These are phyloP conservation scores for Drosophila tsacasi DNA, from an alignment of 1,140 invertebrate genomes.

Conservation along the genomic window DNA sequence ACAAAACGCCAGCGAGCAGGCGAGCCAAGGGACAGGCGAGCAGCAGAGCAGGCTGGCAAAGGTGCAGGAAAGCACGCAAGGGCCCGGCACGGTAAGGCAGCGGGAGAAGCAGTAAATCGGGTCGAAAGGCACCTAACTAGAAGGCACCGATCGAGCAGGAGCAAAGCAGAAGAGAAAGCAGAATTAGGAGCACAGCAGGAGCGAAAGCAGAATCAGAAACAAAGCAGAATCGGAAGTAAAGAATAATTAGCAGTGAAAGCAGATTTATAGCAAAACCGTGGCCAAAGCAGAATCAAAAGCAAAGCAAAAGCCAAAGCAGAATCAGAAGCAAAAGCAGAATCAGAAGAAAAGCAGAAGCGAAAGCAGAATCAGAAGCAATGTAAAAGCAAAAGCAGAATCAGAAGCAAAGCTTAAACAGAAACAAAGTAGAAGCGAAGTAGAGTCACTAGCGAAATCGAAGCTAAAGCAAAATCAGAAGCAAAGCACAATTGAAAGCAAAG, in stretches of 20 bases:
- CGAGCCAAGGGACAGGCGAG: conserved; percentile 11
- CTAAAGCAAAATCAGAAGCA: neutral
- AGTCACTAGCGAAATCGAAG: neutral
- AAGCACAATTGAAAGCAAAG: neutral
- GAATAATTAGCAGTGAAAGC: neutral
- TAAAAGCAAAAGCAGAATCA: neutral
- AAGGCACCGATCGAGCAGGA: neutral
- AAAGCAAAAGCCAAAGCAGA: no score
- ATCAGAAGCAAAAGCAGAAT: neutral
- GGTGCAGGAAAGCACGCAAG: neutral
- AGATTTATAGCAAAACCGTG: neutral
- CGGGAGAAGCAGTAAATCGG: neutral
- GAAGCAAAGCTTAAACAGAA: neutral
- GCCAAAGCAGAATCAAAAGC: neutral
- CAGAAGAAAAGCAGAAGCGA: neutral
- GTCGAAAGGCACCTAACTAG: neutral
- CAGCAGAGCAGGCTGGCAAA: conserved; percentile 1
- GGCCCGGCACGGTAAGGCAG: neutral
- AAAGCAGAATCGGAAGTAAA: no score
- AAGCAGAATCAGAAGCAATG: neutral
- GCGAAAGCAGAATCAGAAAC: neutral
- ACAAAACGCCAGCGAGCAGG: conserved; percentile 60
- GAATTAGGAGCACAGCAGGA: neutral
- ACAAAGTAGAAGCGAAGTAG: neutral
- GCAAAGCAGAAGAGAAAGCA: neutral